Base-by-base conservation (phyloP, 2,797 vertebrate genomes). In the Manis crassicaudata region DNA sequence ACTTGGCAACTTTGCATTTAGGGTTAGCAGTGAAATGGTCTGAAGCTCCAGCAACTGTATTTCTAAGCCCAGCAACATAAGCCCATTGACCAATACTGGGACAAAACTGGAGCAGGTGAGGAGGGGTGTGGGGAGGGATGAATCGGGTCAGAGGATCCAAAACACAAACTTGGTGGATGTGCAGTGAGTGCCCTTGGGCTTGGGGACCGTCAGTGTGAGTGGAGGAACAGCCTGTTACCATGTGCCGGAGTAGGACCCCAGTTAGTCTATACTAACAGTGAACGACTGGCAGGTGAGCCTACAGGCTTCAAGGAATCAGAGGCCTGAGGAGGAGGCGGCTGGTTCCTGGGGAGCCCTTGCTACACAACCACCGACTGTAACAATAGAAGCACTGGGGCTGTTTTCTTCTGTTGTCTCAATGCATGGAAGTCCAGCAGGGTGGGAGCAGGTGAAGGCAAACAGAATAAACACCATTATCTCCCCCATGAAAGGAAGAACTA, bases 331-430 rank as follows among this genome's bases (percentile, higher is more conserved):
- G 13, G 56, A 46, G 4, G 52, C 65, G 35, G 25, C 20, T 65
- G 58, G 46, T 12, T 10, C 46, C 46, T 46, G 46, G 11, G 46
- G 27, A 70, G 67, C 11, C 37, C 20, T 35, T 8, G 70, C 20
- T 52, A 20, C 46, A 27, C 3, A 4, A 0, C 20, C 46, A 23
- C 40, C 3, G 29, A 8, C 23, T 2, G 3, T 10, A 3, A 35
- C 3, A 0, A 13, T 14, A n/a, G 40, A 25, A 54, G 35, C 40
- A 0, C 0, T 29, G 1, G 13, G 8, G 21, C 63, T 77, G 75
- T 62, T 68, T 9, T 23, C 43, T 27, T 73, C 25, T 25, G 20
- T 29, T 37, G 27, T 58, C 52, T 58, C 35, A 14, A 21, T 5
- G 43, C 60, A 50, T 43, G 21, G 18, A 60, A 72, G 50, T 32